These are phyloP conservation scores for Tortrix viridana DNA, from an alignment of 2,888 invertebrate species.

Conservation along the genomic window DNA sequence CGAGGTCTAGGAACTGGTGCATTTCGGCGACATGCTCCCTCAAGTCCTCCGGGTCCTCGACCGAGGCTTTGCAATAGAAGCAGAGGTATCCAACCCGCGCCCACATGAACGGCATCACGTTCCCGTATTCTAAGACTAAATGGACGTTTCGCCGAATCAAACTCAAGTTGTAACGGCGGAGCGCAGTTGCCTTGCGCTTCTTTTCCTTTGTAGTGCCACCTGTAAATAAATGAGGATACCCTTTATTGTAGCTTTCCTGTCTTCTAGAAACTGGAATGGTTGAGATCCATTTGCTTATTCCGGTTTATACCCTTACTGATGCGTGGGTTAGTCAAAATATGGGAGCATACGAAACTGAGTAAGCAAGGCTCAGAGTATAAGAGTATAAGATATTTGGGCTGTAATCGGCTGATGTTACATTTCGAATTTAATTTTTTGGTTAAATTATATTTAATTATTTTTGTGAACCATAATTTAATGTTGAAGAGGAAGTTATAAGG, in stretches of 20 bases:
- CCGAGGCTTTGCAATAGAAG: constrained; percentile 35
- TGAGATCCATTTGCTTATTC: not conserved
- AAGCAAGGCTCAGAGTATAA: too few species aligned
- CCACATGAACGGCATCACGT: constrained; percentile 39
- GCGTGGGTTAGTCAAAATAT: not conserved
- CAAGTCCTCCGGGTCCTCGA: constrained; percentile 24
- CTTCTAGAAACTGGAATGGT: constrained; percentile 10
- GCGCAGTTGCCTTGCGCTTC: constrained; percentile 26
- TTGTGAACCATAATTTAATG: too few species aligned
- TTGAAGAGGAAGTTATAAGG: too few species aligned
- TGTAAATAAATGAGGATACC: constrained; percentile 34
- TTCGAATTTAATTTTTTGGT: too few species aligned
- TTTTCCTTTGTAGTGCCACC: constrained; percentile 28
- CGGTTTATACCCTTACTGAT: not conserved
- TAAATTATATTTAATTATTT: too few species aligned
- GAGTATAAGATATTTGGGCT: too few species aligned
- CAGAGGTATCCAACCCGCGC: constrained; percentile 33
- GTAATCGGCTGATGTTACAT: too few species aligned
- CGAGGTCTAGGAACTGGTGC: constrained; percentile 30
- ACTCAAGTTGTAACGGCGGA: constrained; percentile 22
- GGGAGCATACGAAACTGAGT: too few species aligned
- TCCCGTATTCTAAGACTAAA: constrained; percentile 35
- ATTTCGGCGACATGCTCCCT: constrained; percentile 23
- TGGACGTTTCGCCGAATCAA: constrained; percentile 34
- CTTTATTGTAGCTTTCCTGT: constrained; percentile 29